Evolutionary conservation across 2,888 invertebrate species (phyloP), one percentile per base, ranked within the genome.

Genomic region (Cinara cedri): DNA sequence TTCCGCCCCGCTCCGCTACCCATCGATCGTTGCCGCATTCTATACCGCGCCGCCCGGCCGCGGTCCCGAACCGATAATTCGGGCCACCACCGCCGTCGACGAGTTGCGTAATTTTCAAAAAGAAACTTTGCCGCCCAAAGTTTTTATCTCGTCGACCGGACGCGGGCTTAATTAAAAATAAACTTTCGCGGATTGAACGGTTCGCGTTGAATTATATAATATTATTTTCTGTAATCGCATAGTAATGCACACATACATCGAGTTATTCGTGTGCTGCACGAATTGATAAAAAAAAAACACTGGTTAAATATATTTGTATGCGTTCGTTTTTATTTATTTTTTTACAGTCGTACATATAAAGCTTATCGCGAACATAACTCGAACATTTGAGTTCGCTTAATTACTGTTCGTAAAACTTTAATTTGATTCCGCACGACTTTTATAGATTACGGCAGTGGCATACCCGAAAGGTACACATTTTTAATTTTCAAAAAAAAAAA

Each of bases 81-180:
- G 42, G 9, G 9, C n/a, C n/a, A n/a, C n/a, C n/a, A 3, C 60
- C 26, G 16, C 42, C 42, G n/a, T 3, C n/a, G 1, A 13, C n/a
- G 24, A 75, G 65, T 51, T 51, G 16, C 34, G 62, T 24, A 54
- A 75, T 44, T 65, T 75, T 34, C 24, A 14, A 75, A 75, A 63
- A 75, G 63, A 75, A 63, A 75, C 74, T 75, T 65, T 13, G 8
- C 10, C 8, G 13, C 10, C 21, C n/a, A 10, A 51, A 78, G 57
- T 78, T 78, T 78, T 78, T 78, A 78, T 78, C n/a, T n/a, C 78
- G 13, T 57, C 13, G 49, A 62, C 78, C 78, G 78, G 78, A 78
- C 51, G 60, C 42, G 68, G 4, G 51, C n/a, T 70, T 70, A 78
- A 78, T 78, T 78, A 78, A 78, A 78, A 78, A 78, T 57, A 70